These are phyloP conservation scores for Tetramorium bicarinatum DNA, from an alignment of 2,888 invertebrate genomes.

Conservation along the genomic window DNA sequence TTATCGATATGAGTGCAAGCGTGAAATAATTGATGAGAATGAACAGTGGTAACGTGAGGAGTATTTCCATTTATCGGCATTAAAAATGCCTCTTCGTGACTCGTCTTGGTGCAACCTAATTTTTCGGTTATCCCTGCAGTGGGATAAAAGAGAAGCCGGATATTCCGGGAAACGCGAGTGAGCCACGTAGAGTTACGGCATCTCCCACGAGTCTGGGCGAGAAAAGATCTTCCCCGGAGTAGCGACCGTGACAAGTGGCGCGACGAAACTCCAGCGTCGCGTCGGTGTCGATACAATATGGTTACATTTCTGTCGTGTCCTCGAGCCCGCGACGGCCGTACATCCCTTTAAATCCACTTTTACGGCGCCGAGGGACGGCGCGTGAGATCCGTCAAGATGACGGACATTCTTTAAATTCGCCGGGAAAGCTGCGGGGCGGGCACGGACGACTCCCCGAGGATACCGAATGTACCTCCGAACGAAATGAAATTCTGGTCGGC, in stretches of 20 bases:
- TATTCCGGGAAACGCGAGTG: neutral
- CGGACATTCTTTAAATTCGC: constrained; percentile 66
- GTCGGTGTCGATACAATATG: constrained; percentile 45
- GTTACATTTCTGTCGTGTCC: constrained; percentile 36
- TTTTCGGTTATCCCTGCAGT: neutral
- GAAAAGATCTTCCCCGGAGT: constrained; percentile 19
- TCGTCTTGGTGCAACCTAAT: constrained; percentile 32
- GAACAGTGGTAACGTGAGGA: neutral
- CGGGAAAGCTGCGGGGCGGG: constrained; percentile 3
- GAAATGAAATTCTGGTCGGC: constrained; percentile 72
- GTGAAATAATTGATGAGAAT: constrained; percentile 20
- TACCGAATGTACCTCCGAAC: constrained; percentile 52
- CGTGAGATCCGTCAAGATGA: constrained; percentile 67
- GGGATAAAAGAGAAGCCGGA: neutral
- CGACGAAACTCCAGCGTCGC: constrained; percentile 9
- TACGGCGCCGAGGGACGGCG: constrained; percentile 49
- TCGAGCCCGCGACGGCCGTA: neutral
- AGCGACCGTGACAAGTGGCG: constrained; percentile 44
- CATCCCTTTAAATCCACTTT: constrained; percentile 65
- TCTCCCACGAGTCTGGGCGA: neutral
- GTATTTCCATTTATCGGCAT: neutral
- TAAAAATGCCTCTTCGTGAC: constrained; percentile 27
- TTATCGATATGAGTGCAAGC: constrained; percentile 3
- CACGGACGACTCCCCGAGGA: constrained; percentile 65
- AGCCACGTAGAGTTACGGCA: constrained; percentile 22